These are phyloP conservation scores for Todiramphus chloris DNA, from an alignment of 2,113 vertebrate genomes.

Conservation along the genomic window DNA sequence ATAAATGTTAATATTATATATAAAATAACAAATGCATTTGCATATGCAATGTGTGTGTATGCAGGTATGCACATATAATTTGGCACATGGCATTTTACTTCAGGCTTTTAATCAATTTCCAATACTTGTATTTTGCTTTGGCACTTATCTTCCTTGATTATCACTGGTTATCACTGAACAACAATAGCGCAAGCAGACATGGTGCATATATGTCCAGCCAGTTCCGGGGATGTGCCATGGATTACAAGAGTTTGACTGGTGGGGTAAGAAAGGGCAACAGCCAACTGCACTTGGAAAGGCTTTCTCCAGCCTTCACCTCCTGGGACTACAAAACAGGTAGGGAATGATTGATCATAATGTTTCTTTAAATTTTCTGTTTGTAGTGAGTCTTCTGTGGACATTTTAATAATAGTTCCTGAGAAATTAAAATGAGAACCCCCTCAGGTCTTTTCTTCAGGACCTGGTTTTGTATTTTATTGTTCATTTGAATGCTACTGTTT, in stretches of 20 bases:
- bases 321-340: not conserved
- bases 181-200: not conserved
- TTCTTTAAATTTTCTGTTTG: not conserved
- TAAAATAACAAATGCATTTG: not conserved
- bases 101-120: not conserved
- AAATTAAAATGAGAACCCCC: not conserved
- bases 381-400: not conserved
- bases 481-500: not conserved
- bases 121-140: not conserved
- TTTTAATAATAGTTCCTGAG: not conserved
- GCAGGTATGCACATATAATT: not conserved
- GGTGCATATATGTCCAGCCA: not conserved
- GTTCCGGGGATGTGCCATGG: fast-evolving
- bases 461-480: not conserved
- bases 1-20: not conserved
- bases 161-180: not conserved
- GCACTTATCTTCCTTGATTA: not conserved
- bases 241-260: not conserved
- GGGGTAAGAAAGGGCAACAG: not conserved
- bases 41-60: not conserved
- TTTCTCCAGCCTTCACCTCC: not conserved
- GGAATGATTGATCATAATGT: not conserved
- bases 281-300: not conserved
- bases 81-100: not conserved
- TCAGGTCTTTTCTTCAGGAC: not conserved